Conservation (phyloP, 2,888 invertebrate genomes). For the Pantelozetes paolii region DNA sequence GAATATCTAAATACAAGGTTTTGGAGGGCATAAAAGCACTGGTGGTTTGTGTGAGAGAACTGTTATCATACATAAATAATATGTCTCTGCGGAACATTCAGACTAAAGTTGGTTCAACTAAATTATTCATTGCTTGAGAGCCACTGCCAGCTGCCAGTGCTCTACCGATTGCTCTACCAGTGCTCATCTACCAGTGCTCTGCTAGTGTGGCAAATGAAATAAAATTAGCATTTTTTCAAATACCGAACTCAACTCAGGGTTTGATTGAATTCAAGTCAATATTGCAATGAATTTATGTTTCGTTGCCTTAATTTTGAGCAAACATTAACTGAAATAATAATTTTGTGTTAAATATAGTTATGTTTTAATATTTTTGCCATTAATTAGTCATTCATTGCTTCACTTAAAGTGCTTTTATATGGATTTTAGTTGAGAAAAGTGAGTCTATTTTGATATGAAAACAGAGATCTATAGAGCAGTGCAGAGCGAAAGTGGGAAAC, state of each 20-base stretch:
- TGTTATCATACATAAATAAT: constrained; percentile 33
- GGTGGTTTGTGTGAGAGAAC: constrained; percentile 5
- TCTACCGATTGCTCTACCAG: not conserved
- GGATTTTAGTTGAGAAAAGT: not conserved
- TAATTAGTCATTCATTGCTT: constrained; percentile 7
- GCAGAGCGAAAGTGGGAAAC: constrained; percentile 4
- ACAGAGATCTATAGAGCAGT: constrained; percentile 1
- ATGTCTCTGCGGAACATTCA: constrained; percentile 36
- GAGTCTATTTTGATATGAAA: not conserved
- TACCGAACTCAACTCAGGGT: not conserved
- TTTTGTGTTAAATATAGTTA: constrained; percentile 6
- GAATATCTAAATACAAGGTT: not conserved
- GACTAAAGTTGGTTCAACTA: constrained; percentile 9
- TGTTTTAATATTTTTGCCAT: not conserved
- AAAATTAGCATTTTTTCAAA: constrained; percentile 28
- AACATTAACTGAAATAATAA: not conserved
- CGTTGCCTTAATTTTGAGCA: not conserved
- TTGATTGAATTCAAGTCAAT: not conserved
- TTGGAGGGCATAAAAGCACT: not conserved
- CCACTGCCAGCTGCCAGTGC: not conserved
- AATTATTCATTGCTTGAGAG: constrained; percentile 35
- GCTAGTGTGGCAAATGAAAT: constrained; percentile 1
- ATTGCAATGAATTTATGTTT: not conserved
- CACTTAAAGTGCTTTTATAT: not conserved
- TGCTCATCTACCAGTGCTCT: not conserved